Evolutionary conservation across 2,113 vertebrate genomes (phyloP).

Genomic region (Dendrocopos noguchii): DNA sequence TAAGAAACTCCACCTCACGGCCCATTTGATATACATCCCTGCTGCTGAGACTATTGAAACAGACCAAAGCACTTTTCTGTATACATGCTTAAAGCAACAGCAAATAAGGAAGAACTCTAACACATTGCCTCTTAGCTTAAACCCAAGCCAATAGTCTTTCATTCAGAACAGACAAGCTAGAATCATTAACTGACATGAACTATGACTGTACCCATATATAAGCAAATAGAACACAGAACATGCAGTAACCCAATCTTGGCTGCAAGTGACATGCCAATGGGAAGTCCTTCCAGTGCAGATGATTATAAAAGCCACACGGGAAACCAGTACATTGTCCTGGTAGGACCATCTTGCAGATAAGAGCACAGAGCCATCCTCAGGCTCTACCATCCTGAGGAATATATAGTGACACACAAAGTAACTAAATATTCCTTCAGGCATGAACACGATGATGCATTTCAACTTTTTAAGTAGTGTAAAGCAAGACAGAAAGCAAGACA

Average conservation of each 20-base stretch:
- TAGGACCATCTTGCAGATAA: neutral
- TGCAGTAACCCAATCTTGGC: neutral
- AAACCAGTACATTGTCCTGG: neutral
- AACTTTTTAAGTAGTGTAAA: neutral
- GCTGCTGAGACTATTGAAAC: neutral
- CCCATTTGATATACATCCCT: neutral
- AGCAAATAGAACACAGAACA: neutral
- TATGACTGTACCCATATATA: neutral
- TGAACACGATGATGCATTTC: neutral
- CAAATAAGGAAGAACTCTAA: neutral
- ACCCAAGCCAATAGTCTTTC: neutral
- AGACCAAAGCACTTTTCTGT: neutral
- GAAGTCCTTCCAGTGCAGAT: neutral
- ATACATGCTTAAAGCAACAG: neutral
- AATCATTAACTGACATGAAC: neutral
- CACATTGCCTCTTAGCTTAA: neutral
- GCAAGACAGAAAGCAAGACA: neutral
- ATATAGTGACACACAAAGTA: accelerated
- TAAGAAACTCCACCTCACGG: neutral
- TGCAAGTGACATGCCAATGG: neutral
- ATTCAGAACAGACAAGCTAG: neutral
- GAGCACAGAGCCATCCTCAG: neutral
- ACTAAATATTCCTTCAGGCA: neutral
- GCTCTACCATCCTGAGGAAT: neutral
- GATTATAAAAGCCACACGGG: neutral